These are phyloP conservation scores for Hemichromis elongatus DNA, from an alignment of 2,113 vertebrate species.

Conservation along the genomic window DNA sequence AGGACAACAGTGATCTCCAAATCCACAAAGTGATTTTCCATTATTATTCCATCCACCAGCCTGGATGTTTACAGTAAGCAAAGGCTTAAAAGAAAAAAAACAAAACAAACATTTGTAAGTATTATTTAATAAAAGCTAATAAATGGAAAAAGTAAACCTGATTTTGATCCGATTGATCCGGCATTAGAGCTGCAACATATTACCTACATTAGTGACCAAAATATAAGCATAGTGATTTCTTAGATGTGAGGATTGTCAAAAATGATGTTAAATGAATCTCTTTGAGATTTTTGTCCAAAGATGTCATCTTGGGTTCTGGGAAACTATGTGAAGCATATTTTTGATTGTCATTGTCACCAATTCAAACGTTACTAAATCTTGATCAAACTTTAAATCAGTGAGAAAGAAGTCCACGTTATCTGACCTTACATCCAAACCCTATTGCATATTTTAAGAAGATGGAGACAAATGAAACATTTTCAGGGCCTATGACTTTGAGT, in stretches of 20 bases:
- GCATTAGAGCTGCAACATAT: not conserved
- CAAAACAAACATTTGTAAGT: not conserved
- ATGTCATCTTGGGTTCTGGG: not conserved
- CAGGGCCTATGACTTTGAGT: not conserved
- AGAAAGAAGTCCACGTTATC: not conserved
- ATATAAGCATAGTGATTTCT: not conserved
- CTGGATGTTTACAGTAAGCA: not conserved
- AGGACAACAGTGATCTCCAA: not conserved
- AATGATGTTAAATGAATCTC: not conserved
- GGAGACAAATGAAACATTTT: not conserved
- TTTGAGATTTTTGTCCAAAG: not conserved
- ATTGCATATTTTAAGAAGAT: not conserved
- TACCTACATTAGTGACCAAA: not conserved
- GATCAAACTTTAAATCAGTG: not conserved
- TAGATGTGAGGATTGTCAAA: not conserved
- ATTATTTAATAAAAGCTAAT: not conserved
- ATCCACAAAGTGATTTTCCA: not conserved
- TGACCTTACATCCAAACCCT: not conserved
- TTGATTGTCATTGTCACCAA: not conserved
- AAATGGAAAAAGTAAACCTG: not conserved
- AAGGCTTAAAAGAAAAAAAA: rapidly evolving
- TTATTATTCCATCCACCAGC: not conserved
- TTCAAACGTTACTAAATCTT: not conserved
- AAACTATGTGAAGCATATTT: not conserved
- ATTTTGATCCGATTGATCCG: not conserved